A percentile compares a stretch with the other conserved stretches of the same genome.
These are phyloP conservation scores for Calonectris borealis DNA, from an alignment of 2,113 vertebrate genomes.

Conservation along the genomic window DNA sequence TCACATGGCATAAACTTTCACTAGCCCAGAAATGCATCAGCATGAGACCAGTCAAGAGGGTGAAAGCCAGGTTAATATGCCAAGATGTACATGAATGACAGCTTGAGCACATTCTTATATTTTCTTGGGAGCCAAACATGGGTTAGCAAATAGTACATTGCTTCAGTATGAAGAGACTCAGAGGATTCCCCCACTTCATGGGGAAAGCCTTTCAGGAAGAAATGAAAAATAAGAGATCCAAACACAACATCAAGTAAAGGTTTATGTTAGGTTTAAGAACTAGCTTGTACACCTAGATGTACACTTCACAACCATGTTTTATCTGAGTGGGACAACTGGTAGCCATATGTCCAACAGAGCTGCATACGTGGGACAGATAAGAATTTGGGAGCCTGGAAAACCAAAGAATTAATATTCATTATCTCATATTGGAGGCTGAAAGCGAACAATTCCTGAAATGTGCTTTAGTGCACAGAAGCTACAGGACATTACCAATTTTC, in stretches of 20 bases:
- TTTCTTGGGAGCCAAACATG: neutral
- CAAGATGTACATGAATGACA: neutral
- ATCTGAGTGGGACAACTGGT: neutral
- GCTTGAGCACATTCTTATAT: neutral
- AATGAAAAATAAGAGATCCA: neutral
- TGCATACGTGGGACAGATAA: neutral
- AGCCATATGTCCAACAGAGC: neutral
- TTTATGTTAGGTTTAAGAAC: neutral
- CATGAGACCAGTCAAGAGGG: neutral
- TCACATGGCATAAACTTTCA: neutral
- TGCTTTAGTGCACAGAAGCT: neutral
- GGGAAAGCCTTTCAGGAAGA: neutral
- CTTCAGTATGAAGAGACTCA: neutral
- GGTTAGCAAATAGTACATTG: accelerated
- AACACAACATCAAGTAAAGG: neutral
- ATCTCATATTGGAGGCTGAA: neutral
- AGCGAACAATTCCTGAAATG: neutral
- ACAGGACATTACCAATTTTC: neutral
- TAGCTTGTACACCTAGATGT: neutral
- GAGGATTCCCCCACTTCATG: neutral
- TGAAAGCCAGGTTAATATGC: neutral
- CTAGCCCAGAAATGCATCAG: neutral
- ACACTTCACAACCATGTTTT: neutral
- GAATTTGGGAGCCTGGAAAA: neutral
- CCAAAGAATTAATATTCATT: neutral